Base-by-base conservation (phyloP, 2,797 vertebrate genomes). In the Falco naumanni region DNA sequence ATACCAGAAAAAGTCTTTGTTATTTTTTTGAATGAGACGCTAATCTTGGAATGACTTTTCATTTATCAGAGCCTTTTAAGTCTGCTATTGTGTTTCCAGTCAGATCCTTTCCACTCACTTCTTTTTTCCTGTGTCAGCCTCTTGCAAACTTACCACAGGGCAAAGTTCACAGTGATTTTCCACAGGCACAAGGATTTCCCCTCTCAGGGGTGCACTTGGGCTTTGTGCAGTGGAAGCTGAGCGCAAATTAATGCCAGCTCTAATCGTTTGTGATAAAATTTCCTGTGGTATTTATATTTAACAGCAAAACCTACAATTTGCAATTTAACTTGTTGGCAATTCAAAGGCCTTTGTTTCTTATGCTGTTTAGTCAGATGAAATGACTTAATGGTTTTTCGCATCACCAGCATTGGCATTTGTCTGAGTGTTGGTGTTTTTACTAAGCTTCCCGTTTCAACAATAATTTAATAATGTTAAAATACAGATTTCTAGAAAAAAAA, bases 1-100 rank as follows among this genome's bases (percentile, higher is more conserved):
- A 95, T 95, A 90, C 93, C 95, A 95, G 93, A 95, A 88, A 85
- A 89, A 72, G 78, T 85, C 94, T 94, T 82, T 95, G 93, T 95
- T 97, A 69, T 91, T 94, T 96, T 97, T 94, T 83, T 95, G 84
- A 95, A 95, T 94, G 79, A 90, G 94, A 85, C 78, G 41, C 84
- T 96, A 87, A 95, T 96, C 95, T 96, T 37, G 4, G 93, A 95
- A 90, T 95, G 84, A 95, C 94, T 93, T 95, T 95, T 96, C 95
- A 90, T 96, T 94, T 96, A 92, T 93, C 94, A 87, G 84, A 91
- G 86, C 89, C 95, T 95, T 95, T 94, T 75, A 95, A 93, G 92
- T 95, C 93, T 92, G 78, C 89, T 94, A 75, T 97, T 95, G 94
- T 91, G 87, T 93, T 96, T 94, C 87, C 65, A 94, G 91, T 83